Percentiles rank a stretch among this genome's conserved stretches.
These are phyloP conservation scores for Busseola fusca DNA, from an alignment of 2,888 invertebrate genomes.

Conservation along the genomic window DNA sequence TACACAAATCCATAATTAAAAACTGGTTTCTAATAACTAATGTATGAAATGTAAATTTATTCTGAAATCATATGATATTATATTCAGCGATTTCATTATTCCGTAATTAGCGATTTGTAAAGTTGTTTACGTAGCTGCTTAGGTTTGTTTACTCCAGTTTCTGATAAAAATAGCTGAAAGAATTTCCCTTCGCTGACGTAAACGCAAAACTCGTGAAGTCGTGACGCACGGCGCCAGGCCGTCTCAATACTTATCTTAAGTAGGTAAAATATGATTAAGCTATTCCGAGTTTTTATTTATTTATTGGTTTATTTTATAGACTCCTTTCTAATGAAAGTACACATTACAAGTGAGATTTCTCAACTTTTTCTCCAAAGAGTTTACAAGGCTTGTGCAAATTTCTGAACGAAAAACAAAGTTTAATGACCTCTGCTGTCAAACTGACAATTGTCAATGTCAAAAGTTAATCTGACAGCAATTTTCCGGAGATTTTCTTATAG, in stretches of 20 bases:
- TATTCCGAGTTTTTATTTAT: neutral
- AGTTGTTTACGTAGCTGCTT: neutral
- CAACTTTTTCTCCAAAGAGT: neutral
- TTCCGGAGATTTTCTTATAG: neutral
- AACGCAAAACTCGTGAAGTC: conserved; percentile 3
- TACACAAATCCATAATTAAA: neutral
- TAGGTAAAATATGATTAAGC: neutral
- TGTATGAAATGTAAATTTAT: neutral
- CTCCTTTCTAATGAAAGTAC: neutral
- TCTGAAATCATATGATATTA: neutral
- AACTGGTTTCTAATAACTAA: neutral
- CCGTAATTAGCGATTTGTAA: neutral
- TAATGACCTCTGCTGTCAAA: neutral
- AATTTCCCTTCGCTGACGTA: conserved; percentile 14
- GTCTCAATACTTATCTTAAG: conserved; percentile 18
- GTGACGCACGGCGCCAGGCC: conserved; percentile 27
- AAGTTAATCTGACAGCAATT: conserved; percentile 33
- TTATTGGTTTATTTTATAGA: neutral
- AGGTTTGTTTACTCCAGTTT: conserved; percentile 21
- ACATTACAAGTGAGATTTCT: neutral
- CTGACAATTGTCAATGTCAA: conserved; percentile 8
- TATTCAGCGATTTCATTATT: neutral
- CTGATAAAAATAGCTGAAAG: conserved; percentile 36
- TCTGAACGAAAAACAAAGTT: conserved; percentile 27
- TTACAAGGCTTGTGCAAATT: neutral